Percentiles rank a stretch among this genome's conserved stretches.
Conservation (phyloP, 2,113 vertebrate species). For the Meriones unguiculatus region DNA sequence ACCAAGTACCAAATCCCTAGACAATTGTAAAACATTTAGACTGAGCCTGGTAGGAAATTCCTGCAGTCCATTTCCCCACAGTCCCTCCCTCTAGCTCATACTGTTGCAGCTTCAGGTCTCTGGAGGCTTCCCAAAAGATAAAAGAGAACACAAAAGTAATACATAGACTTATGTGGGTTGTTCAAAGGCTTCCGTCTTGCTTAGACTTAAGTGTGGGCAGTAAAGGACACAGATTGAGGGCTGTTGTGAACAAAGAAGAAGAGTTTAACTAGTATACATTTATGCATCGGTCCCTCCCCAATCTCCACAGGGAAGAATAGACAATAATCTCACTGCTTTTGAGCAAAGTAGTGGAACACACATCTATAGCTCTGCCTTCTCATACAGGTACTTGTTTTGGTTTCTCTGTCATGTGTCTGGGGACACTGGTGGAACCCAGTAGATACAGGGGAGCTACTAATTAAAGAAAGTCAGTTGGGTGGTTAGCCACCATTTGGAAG, state of each 20-base stretch:
- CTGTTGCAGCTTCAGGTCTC: background rate
- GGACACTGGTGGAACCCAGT: background rate
- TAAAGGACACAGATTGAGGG: background rate
- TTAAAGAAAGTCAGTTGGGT: background rate
- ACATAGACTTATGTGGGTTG: background rate
- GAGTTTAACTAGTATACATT: background rate
- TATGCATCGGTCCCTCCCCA: background rate
- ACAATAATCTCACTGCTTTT: background rate
- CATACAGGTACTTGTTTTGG: background rate
- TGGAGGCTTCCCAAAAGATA: background rate
- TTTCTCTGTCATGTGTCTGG: background rate
- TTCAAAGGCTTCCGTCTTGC: background rate
- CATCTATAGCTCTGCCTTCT: background rate
- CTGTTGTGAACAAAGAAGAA: background rate
- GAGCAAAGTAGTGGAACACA: background rate
- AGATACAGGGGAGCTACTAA: background rate
- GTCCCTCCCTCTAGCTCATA: background rate
- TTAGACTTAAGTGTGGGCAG: no score
- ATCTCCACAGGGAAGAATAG: background rate
- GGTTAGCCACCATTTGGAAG: background rate
- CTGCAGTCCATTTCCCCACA: fast-evolving
- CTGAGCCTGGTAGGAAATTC: background rate
- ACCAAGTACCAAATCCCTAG: background rate
- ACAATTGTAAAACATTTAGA: background rate
- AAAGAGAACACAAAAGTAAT: background rate